Conservation (phyloP, 1,140 invertebrate genomes). For the Apis dorsata region DNA sequence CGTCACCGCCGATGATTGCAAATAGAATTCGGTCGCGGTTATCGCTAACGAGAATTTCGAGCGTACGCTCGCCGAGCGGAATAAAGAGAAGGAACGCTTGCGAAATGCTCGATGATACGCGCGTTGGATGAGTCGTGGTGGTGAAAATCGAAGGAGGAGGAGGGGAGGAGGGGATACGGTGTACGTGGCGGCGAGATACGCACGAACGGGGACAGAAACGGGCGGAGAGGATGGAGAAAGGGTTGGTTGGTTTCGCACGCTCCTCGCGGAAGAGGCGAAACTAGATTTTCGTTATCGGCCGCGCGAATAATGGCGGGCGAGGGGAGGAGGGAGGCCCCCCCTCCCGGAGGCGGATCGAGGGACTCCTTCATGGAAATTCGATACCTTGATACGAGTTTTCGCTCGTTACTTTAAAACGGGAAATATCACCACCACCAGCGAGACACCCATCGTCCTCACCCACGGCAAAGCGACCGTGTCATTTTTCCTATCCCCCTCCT, state of each 20-base stretch:
- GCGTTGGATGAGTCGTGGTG: slow-evolving; percentile 44
- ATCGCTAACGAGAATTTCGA: slow-evolving; percentile 64
- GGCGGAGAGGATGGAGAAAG: background rate
- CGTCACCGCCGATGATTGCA: slow-evolving; percentile 50
- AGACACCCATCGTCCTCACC: no score
- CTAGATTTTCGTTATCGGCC: slow-evolving; percentile 72
- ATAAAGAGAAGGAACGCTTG: slow-evolving; percentile 49
- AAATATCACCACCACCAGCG: slow-evolving; percentile 1
- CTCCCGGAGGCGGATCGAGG: slow-evolving; percentile 52
- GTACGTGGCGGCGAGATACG: background rate
- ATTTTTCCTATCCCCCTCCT: background rate
- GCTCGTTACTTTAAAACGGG: slow-evolving; percentile 52
- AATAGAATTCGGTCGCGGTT: slow-evolving; percentile 55
- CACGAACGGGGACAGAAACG: background rate
- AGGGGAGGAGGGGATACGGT: background rate
- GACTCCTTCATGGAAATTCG: slow-evolving; percentile 53
- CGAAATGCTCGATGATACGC: slow-evolving; percentile 29
- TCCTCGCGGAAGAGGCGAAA: slow-evolving; percentile 59
- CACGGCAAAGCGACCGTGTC: background rate
- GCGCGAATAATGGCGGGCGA: slow-evolving; percentile 47
- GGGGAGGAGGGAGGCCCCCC: background rate
- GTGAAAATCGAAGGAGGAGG: slow-evolving; percentile 41
- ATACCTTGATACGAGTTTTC: slow-evolving; percentile 52
- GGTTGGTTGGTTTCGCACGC: slow-evolving; percentile 55
- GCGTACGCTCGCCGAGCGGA: slow-evolving; percentile 40